These are phyloP conservation scores for Mamestra configurata DNA, from an alignment of 1,140 invertebrate genomes.

Conservation along the genomic window DNA sequence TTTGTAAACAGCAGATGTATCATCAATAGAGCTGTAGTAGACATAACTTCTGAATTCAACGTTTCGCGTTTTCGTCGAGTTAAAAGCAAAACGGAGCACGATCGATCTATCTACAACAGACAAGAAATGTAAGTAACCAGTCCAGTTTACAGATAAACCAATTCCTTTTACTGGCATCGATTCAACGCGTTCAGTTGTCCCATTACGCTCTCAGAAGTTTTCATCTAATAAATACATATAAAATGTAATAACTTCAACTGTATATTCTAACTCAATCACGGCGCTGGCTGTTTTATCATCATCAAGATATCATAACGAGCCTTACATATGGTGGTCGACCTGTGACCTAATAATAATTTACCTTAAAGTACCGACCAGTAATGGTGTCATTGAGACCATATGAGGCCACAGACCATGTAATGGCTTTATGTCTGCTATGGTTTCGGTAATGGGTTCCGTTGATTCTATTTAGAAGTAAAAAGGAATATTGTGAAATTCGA, in stretches of 20 bases:
- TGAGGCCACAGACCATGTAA: conserved; percentile 24
- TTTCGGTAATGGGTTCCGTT: neutral
- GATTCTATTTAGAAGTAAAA: neutral
- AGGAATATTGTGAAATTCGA: neutral
- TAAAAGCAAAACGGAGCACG: too few relatives aligned
- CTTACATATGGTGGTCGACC: conserved; percentile 20
- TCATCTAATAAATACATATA: neutral
- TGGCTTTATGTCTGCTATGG: conserved; percentile 23
- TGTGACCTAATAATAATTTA: conserved; percentile 47
- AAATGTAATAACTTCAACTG: neutral
- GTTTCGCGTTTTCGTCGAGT: too few relatives aligned
- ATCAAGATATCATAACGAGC: conserved; percentile 10
- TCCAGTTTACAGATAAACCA: too few relatives aligned
- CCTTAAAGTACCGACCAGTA: conserved; percentile 31
- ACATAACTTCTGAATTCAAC: too few relatives aligned
- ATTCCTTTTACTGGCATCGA: neutral
- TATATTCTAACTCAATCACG: conserved; percentile 21
- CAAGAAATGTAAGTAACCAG: too few relatives aligned
- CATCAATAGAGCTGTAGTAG: too few relatives aligned
- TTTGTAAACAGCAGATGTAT: too few relatives aligned
- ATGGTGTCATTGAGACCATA: conserved; percentile 44
- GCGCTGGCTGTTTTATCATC: conserved; percentile 19
- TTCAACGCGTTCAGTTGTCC: neutral
- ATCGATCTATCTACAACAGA: too few relatives aligned
- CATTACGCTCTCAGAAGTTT: neutral